These are phyloP conservation scores for Enteromius treurensis DNA, from an alignment of 2,797 vertebrate species.

Conservation along the genomic window DNA sequence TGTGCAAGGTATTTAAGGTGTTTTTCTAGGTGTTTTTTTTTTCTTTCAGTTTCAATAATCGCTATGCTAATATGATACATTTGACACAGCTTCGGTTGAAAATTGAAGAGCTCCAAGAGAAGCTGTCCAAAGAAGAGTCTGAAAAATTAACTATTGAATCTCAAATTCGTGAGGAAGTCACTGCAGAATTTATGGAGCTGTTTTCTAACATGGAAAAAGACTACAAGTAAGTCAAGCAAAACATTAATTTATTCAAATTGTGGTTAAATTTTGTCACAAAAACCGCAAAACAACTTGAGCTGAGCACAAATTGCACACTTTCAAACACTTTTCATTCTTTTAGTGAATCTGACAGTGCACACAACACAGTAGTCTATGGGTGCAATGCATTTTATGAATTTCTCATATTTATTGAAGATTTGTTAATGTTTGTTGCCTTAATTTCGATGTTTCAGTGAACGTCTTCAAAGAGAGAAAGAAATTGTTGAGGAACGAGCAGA, in stretches of 20 bases:
- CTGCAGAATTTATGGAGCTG: constrained; percentile 81
- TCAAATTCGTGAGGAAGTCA: constrained; percentile 89
- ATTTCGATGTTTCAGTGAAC: constrained; percentile 71
- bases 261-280: neutral
- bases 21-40: constrained; percentile 30
- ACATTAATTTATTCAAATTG: neutral
- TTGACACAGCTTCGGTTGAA: constrained; percentile 51
- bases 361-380: too few relatives aligned
- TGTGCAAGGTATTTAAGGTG: constrained; percentile 72
- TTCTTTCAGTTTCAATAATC: neutral
- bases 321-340: neutral
- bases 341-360: neutral
- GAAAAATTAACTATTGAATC: constrained; percentile 85
- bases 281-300: too few relatives aligned
- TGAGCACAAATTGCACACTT: neutral
- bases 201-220: constrained; percentile 82
- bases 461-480: constrained; percentile 80
- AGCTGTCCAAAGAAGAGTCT: constrained; percentile 74
- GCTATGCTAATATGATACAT: neutral
- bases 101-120: constrained; percentile 72
- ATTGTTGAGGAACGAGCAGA: constrained; percentile 85
- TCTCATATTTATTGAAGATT: neutral
- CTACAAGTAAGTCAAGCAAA: constrained; percentile 78
- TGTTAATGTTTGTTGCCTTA: neutral
- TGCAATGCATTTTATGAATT: neutral